Base-by-base conservation (phyloP, 2,113 vertebrate genomes). In the Epinephelus lanceolatus region DNA sequence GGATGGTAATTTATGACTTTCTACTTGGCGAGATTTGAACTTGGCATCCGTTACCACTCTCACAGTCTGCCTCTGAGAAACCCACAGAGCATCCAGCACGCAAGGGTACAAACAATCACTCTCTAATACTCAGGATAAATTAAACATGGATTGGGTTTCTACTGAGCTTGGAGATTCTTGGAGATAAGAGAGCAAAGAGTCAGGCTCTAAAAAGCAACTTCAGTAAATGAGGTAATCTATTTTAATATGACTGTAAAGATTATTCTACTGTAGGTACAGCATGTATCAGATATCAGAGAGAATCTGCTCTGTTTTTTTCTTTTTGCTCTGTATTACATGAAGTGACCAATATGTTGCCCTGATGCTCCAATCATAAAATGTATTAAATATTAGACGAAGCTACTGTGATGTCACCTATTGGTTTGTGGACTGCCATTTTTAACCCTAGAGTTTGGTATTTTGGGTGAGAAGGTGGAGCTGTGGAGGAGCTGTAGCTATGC, bases 1-100 rank as follows among this genome's bases (percentile, higher is more conserved):
- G 73, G 68, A 71, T 1, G 14, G 45, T 86, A 86, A 89, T 92
- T 89, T 90, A 90, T 84, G 83, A 82, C 69, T 90, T 87, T 89
- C 55, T 83, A 19, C 80, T 86, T 86, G 78, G 81, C n/a, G 42
- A 83, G 77, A 87, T 91, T 84, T 81, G 60, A 84, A 71, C 81
- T 92, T 90, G 84, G 84, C 84, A 66, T 68, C 30, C 5, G 6
- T 51, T 3, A 23, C 62, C 0, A 13, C 68, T 84, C 67, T 73
- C 60, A 60, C 66, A 76, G 78, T 76, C 79, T 86, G 72, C 57
- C 23, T 78, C 74, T 8, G 45, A 88, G 67, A 79, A 89, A 86
- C 49, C 83, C 86, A 78, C 78, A 80, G 67, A 84, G 71, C 69
- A 52, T 88, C 62, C 75, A 88, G 76, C 86, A 88, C 33, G 76